phyloP scores from a whole-genome alignment of 2,113 vertebrate species.

The Menura novaehollandiae region DNA sequence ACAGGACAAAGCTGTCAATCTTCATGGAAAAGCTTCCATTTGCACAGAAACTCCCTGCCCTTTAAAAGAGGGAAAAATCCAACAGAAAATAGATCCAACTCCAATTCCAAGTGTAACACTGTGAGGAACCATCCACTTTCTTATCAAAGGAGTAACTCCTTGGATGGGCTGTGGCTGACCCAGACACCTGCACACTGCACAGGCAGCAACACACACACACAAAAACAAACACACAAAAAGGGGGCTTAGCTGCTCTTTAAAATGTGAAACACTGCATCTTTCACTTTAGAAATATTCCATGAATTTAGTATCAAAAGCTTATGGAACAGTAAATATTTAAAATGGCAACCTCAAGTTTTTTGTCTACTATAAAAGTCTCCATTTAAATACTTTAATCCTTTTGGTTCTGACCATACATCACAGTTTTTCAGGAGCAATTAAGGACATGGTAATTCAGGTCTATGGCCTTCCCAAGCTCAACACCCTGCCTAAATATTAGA shows the following conservation, averaged over 20 bases:
- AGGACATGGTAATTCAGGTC: not conserved
- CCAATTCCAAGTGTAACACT: not conserved
- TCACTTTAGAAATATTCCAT: not conserved
- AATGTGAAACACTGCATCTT: not conserved
- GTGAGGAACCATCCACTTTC: not conserved
- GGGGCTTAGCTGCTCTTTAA: not conserved
- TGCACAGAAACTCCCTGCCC: not conserved
- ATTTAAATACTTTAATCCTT: not conserved
- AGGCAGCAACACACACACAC: not conserved
- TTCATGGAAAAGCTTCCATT: not conserved
- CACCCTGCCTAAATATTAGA: not conserved
- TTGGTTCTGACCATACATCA: not conserved
- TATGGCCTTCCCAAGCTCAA: not conserved
- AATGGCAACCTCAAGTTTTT: not conserved
- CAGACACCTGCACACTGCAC: not conserved
- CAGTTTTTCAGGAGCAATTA: not conserved
- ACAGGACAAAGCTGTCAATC: not conserved
- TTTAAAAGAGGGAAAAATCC: not conserved
- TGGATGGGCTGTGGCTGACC: not conserved
- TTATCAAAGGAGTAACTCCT: not conserved
- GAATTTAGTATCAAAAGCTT: not conserved
- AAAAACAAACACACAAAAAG: not conserved
- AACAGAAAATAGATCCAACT: not conserved
- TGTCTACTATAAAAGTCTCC: not conserved
- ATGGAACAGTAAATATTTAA: not conserved